These are phyloP conservation scores for Drosophila trichaetosa DNA, from an alignment of 2,888 invertebrate species.

Conservation along the genomic window DNA sequence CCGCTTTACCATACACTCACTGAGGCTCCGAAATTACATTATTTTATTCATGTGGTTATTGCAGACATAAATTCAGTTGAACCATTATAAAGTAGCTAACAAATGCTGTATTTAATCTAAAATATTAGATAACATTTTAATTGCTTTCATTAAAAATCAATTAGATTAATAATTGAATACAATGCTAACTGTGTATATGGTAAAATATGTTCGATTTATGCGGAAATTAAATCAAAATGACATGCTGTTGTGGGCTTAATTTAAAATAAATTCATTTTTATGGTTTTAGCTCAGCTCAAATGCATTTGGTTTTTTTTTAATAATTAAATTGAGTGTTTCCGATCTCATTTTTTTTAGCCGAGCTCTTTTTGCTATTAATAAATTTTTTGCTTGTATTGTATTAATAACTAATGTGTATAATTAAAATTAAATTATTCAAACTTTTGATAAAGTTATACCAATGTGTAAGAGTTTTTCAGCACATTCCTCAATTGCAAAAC, in stretches of 20 bases:
- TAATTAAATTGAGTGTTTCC: too few relatives aligned
- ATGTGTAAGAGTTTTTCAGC: background rate
- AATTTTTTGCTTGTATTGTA: background rate
- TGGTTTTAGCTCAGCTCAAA: background rate
- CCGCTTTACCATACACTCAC: conserved; percentile 7
- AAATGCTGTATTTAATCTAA: background rate
- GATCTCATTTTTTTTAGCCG: background rate
- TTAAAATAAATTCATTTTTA: background rate
- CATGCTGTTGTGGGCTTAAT: background rate
- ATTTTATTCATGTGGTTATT: conserved; percentile 12
- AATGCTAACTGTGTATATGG: too few relatives aligned
- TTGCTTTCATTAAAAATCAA: background rate
- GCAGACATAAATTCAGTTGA: background rate
- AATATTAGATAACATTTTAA: background rate
- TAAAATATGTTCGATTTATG: background rate
- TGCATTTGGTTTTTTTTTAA: background rate
- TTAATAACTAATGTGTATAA: background rate
- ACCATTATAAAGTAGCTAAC: background rate
- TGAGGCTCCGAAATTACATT: background rate
- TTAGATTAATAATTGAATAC: background rate
- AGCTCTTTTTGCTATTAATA: background rate
- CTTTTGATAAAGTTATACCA: background rate
- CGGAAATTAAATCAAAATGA: background rate
- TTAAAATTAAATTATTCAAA: background rate
- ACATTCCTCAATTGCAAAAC: too few relatives aligned